Evolutionary conservation across 1,140 invertebrate species (phyloP), one percentile per base, ranked within the genome.

Genomic region (Formica exsecta): DNA sequence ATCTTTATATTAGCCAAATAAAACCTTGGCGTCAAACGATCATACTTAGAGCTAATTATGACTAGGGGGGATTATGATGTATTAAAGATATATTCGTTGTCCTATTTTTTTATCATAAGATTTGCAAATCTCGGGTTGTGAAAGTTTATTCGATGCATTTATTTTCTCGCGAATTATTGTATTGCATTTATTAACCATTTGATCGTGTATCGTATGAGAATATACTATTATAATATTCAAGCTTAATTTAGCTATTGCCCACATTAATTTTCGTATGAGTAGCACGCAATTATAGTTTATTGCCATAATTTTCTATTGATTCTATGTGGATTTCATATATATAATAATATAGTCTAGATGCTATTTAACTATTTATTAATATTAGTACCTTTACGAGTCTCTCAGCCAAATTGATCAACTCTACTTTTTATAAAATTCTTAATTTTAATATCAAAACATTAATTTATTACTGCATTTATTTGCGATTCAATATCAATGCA

Each of bases 1-100:
- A 62, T 62, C 73, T 76, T 64, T 76, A 64, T 41, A 76, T 44
- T 62, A 76, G 9, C 6, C 38, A 44, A 62, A 76, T 76, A 76
- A 62, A 62, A 25, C 16, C 13, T 25, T 36, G 22, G 7, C 61
- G 5, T 38, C n/a, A 2, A 36, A 11, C 73, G 32, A 38, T 22
- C n/a, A 4, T 74, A 59, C 32, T 62, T 76, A 41, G 38, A 62
- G 19, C 16, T 76, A n/a, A 75, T 61, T 76, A 13, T 0, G n/a
- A 32, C 9, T 29, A 3, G 38, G 3, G 41, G 1, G 9, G 48
- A 51, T 51, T 11, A 13, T 25, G 7, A 38, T 1, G 16, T n/a
- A 7, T 65, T 38, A 19, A 36, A 19, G 9, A 38, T 22, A 25
- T 13, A 6, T 19, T 57, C 11, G 36, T 68, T n/a, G 13, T 22